Conservation (phyloP, 1,140 invertebrate species). For the Saccostrea cuccullata region DNA sequence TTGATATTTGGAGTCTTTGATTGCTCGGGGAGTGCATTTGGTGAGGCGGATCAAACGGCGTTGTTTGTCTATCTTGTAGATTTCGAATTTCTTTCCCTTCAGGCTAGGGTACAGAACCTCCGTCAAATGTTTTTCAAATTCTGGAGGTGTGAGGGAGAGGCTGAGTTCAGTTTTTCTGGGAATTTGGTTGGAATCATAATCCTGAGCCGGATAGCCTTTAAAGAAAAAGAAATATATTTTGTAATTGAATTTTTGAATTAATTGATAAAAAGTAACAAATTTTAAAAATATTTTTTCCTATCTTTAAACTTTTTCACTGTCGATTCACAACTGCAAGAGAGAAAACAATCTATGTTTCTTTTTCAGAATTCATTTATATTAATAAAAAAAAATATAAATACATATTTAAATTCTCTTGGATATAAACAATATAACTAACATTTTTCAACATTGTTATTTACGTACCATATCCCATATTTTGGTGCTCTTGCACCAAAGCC, state of each 20-base stretch:
- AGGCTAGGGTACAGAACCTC: constrained; percentile 44
- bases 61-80: constrained; percentile 58
- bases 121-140: constrained; percentile 43
- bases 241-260: too few relatives aligned
- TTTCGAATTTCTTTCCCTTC: constrained; percentile 45
- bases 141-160: constrained; percentile 14
- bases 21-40: constrained; percentile 51
- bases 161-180: constrained; percentile 50
- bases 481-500: constrained; percentile 48
- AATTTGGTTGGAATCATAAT: constrained; percentile 46
- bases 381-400: too few relatives aligned
- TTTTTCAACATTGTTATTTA: not conserved
- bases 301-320: too few relatives aligned
- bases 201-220: constrained; percentile 53
- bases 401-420: too few relatives aligned
- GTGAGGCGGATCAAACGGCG: constrained; percentile 45
- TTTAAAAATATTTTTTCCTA: too few relatives aligned
- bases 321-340: too few relatives aligned
- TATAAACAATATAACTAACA: too few relatives aligned
- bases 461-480: constrained; percentile 53
- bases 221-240: not conserved
- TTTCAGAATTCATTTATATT: too few relatives aligned
- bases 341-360: too few relatives aligned
- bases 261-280: too few relatives aligned
- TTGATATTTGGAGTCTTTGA: constrained; percentile 59